Percentiles rank a stretch among this genome's conserved stretches.
phyloP scores from a whole-genome alignment of 2,797 vertebrate genomes.

The Urosaurus nigricauda region DNA sequence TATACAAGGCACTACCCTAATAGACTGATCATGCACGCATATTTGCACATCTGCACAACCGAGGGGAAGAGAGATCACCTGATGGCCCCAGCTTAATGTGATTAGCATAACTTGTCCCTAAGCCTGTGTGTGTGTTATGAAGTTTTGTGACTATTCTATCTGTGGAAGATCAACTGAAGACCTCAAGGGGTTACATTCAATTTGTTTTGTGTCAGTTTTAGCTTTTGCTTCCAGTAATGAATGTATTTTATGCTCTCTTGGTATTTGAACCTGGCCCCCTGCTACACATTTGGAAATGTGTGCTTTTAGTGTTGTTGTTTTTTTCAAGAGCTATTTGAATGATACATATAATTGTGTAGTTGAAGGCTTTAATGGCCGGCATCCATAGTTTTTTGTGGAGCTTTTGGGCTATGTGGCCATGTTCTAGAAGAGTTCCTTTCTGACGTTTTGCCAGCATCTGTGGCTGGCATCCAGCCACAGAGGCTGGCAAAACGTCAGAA shows the following conservation, averaged over 20 bases:
- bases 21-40: neutral
- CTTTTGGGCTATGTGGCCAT: too few relatives aligned
- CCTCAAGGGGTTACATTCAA: neutral
- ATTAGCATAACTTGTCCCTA: neutral
- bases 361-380: too few relatives aligned
- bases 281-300: neutral
- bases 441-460: too few relatives aligned
- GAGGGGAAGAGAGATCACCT: too few relatives aligned
- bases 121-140: neutral
- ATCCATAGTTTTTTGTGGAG: too few relatives aligned
- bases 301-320: neutral
- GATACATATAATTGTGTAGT: neutral
- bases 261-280: neutral
- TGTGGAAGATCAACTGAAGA: neutral
- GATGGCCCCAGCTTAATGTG: too few relatives aligned
- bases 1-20: neutral
- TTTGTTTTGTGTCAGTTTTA: neutral
- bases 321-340: neutral
- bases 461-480: too few relatives aligned
- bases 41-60: neutral
- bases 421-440: too few relatives aligned
- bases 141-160: too few relatives aligned
- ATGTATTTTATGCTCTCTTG: neutral
- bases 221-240: neutral
- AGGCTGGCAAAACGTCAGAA: too few relatives aligned